Percentiles rank a stretch among this genome's conserved stretches.
These are phyloP conservation scores for Sporophila hypoxantha DNA, from an alignment of 2,113 vertebrate species.

Conservation along the genomic window DNA sequence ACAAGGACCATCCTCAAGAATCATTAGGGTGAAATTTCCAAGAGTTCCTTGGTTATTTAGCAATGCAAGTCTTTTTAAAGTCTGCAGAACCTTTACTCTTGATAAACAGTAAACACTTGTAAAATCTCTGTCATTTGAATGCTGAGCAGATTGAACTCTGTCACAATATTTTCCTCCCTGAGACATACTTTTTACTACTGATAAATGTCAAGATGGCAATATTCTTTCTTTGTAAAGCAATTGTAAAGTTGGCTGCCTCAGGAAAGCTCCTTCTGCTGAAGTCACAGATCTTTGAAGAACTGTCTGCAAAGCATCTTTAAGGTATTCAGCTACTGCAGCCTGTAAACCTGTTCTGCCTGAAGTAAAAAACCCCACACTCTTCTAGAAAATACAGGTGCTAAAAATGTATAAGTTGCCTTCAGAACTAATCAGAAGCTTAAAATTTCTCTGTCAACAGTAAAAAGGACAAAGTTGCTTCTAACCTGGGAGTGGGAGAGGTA, in stretches of 20 bases:
- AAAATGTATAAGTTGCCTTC: background rate
- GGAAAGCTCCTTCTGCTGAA: background rate
- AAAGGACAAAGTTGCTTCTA: background rate
- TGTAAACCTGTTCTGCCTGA: background rate
- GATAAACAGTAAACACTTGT: background rate
- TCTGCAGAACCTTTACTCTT: background rate
- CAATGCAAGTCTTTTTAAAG: background rate
- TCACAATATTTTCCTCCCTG: background rate
- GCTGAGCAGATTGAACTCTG: background rate
- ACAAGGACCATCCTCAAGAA: background rate
- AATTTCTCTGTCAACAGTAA: background rate
- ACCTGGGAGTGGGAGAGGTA: background rate
- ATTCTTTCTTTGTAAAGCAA: background rate
- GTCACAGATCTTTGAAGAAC: background rate
- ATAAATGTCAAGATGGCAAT: background rate
- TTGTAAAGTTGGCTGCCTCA: background rate
- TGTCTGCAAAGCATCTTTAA: background rate
- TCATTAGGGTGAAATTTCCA: background rate
- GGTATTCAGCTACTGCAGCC: background rate
- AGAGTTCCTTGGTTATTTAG: background rate
- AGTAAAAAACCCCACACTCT: background rate
- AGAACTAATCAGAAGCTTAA: background rate
- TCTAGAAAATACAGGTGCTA: background rate
- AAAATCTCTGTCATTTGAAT: background rate
- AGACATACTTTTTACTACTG: background rate